Base-by-base conservation (phyloP, 2,888 invertebrate genomes). In the Xylota sylvarum region DNA sequence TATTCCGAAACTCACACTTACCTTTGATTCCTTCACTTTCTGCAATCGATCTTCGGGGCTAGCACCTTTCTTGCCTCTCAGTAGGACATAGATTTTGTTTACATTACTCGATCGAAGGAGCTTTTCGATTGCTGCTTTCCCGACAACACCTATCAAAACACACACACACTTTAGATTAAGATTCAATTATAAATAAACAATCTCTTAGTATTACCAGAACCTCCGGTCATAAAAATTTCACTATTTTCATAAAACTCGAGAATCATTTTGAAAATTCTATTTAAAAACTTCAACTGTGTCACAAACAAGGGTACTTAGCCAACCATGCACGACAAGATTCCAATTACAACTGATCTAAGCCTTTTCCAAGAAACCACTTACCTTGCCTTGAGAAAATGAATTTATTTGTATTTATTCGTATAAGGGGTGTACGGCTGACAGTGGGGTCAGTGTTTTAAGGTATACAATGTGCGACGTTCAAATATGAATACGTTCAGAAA, bases 111-210 rank as follows among this genome's bases (percentile, higher is more conserved):
- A 96, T 89, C 97, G 94, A 4, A 98, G 92, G 2, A 98, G 92
- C 92, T 98, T 98, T 92, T 98, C 98, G 4, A 98, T 94, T 19
- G 98, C 92, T 0, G 97, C 96, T 93, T 98, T 98, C 0, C 98
- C 98, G 91, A 98, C 94, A 90, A 98, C 98, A 0, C 97, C 98
- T 94, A 7, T 12, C 30, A 48, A 12, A 23, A 14, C 12, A 23
- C n/a, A n/a, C 14, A 27, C 14, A 14, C 1, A 23, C 2, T 23
- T 23, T 23, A 23, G 23, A 23, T 23, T 3, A 23, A 23, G 3
- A 23, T 4, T 9, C 1, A 7, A 56, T n/a, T n/a, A 46, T n/a
- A 35, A 65, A 19, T 40, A 0, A 12, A 6, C 62, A 62, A 1
- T 10, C 10, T 48, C 23, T n/a, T 23, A 23, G 10, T 27, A 37